A percentile compares a stretch with the other conserved stretches of the same genome.
phyloP scores from a whole-genome alignment of 2,113 vertebrate species.

The Anser brachyrhynchus region DNA sequence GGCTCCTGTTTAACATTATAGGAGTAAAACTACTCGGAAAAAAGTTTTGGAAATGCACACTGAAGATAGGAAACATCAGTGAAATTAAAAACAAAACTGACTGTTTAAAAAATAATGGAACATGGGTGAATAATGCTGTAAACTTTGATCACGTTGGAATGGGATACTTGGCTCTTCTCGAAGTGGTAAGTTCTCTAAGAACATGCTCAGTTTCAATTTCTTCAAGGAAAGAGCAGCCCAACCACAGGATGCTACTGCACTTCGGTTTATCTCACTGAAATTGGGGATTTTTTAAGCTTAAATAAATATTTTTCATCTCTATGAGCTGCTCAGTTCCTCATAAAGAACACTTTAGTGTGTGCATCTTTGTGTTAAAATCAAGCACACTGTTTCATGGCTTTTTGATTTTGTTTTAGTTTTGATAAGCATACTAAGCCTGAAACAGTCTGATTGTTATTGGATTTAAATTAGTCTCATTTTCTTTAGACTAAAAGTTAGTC shows the following conservation, averaged over 20 bases:
- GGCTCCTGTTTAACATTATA: slow-evolving; percentile 80
- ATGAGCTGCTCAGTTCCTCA: neutral
- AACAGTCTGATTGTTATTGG: neutral
- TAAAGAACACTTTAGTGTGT: neutral
- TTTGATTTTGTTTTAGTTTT: neutral
- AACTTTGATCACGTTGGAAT: slow-evolving; percentile 78
- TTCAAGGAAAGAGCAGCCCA: neutral
- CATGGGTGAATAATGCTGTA: slow-evolving; percentile 47
- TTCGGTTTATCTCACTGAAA: neutral
- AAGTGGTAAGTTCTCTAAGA: slow-evolving; percentile 74
- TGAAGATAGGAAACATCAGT: neutral
- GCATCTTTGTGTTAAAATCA: neutral
- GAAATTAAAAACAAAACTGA: rapidly evolving
- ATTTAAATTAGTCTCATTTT: neutral
- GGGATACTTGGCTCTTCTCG: slow-evolving; percentile 80
- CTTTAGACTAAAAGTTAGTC: neutral
- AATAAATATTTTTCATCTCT: neutral
- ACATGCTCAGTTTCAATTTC: neutral
- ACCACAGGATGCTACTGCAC: rapidly evolving
- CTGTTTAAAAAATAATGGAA: neutral
- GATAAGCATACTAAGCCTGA: neutral
- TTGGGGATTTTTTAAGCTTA: neutral
- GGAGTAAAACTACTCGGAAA: slow-evolving; percentile 73
- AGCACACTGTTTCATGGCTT: neutral
- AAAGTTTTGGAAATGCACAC: slow-evolving; percentile 63